These are phyloP conservation scores for Bombycilla garrulus DNA, from an alignment of 2,113 vertebrate genomes.

Conservation along the genomic window DNA sequence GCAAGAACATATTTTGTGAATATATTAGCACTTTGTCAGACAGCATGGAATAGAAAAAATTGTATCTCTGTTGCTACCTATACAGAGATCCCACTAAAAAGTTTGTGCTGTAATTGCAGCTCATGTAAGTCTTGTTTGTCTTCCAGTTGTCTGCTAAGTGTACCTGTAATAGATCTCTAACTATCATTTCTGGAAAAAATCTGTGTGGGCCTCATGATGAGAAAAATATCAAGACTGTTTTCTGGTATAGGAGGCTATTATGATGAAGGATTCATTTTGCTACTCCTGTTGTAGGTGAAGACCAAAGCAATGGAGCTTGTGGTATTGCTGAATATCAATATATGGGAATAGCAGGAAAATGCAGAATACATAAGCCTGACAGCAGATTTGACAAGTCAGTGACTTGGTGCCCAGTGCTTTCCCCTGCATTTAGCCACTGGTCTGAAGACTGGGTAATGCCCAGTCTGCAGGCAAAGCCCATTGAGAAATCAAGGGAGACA, in stretches of 20 bases:
- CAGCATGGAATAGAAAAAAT: background rate
- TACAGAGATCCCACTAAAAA: background rate
- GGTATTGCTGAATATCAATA: background rate
- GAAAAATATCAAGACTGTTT: background rate
- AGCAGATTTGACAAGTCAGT: background rate
- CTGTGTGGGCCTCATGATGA: background rate
- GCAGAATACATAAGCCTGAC: background rate
- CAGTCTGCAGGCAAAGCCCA: background rate
- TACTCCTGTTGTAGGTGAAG: background rate
- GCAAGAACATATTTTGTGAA: background rate
- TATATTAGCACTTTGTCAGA: background rate
- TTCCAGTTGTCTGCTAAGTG: background rate
- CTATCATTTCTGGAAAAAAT: background rate
- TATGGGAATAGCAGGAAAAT: background rate
- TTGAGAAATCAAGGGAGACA: background rate
- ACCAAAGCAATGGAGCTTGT: background rate
- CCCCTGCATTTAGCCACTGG: accelerated
- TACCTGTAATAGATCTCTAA: background rate
- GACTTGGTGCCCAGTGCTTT: background rate
- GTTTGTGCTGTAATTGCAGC: background rate
- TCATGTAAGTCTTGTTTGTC: background rate
- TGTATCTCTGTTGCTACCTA: background rate
- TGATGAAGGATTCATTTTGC: background rate
- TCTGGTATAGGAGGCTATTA: background rate
- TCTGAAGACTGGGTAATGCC: background rate